These are phyloP conservation scores for Noctilio leporinus DNA, from an alignment of 2,113 vertebrate genomes.

Conservation along the genomic window DNA sequence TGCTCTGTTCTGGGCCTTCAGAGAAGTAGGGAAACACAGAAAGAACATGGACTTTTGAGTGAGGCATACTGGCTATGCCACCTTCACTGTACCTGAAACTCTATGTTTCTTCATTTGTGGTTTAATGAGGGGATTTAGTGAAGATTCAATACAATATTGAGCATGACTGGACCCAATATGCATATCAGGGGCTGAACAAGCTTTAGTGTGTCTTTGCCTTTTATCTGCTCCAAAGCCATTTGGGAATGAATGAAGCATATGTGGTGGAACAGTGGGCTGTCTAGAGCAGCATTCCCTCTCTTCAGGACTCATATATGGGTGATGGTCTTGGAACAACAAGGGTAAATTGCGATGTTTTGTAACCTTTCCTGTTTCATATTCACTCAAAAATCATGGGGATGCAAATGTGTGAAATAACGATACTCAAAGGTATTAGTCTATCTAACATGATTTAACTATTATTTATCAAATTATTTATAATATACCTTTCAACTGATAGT, in stretches of 20 bases:
- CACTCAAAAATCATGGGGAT: background rate
- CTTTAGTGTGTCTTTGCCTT: background rate
- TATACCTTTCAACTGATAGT: background rate
- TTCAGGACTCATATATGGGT: background rate
- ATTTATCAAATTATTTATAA: background rate
- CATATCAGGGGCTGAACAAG: background rate
- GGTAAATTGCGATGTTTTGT: background rate
- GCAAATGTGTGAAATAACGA: background rate
- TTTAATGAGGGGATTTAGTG: background rate
- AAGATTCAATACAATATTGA: background rate
- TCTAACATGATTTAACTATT: background rate
- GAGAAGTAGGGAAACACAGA: background rate
- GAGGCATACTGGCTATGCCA: background rate
- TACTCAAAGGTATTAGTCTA: background rate
- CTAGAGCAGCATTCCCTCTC: background rate
- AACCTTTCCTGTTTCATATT: background rate
- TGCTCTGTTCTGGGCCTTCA: background rate
- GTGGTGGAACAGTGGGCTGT: background rate
- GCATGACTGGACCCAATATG: rapidly evolving
- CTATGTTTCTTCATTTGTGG: background rate
- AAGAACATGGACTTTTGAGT: background rate
- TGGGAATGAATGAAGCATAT: background rate
- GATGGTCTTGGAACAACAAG: background rate
- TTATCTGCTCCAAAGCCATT: background rate
- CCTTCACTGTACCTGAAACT: background rate